Evolutionary conservation across 2,113 vertebrate genomes (phyloP), one percentile per base, ranked within the genome.

Genomic region (Lepisosteus osseus): DNA sequence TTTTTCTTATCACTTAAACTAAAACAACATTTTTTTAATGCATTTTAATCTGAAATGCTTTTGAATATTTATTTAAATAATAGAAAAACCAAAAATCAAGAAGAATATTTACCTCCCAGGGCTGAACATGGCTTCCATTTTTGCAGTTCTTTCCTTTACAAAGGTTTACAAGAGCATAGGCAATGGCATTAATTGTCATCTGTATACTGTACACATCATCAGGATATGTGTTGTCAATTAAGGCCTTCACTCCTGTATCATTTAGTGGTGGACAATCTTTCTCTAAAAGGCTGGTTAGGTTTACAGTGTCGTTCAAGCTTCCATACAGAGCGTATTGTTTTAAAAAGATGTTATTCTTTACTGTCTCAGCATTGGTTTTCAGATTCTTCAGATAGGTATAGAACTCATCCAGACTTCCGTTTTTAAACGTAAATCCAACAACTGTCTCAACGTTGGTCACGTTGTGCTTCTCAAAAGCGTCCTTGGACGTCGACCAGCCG

Each of bases 401-500:
- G 74, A 95, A 94, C 2, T 89, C 83, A 6, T 89, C 82, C 7
- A 85, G 13, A 14, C 94, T 75, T 74, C 92, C 90, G 9, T 78
- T 92, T 83, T 89, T 94, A 83, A 95, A 96, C 45, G 90, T 87
- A 84, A 97, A 95, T 17, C 94, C 95, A 51, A 96, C 82, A 29
- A 98, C 72, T 7, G 90, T 88, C 45, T 94, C 94, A 3, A 96
- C 80, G 41, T 83, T 85, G n/a, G 82, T 73, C 57, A 94, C 81
- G 11, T 86, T 81, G 42, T 90, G 77, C 65, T 92, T 80, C 9
- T 77, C 83, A 54, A 81, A 81, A 17, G 94, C 87, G 65, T 83
- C 81, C 64, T 75, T 79, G 13, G 90, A 82, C 1, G 86, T 84
- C 0, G 95, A 94, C 95, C 95, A 98, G 40, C 86, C 92, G 75